Conservation (phyloP, 2,797 vertebrate genomes). For the Gadopsis marmoratus region DNA sequence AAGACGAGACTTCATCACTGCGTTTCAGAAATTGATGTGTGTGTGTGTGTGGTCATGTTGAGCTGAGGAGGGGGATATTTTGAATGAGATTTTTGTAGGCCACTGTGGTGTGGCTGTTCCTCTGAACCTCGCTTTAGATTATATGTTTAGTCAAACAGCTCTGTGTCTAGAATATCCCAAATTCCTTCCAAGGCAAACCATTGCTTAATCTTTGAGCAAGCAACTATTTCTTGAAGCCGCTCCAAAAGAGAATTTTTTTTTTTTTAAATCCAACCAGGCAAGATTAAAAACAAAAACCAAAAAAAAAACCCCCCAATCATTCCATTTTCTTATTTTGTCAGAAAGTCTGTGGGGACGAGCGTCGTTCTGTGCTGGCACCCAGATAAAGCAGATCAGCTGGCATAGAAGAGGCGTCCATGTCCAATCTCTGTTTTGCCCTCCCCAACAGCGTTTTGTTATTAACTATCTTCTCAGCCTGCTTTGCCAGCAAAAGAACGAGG, state of each 20-base stretch:
- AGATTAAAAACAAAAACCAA: slow-evolving; percentile 19
- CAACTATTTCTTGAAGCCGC: slow-evolving; percentile 52
- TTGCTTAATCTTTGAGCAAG: slow-evolving; percentile 52
- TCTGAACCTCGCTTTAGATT: slow-evolving; percentile 70
- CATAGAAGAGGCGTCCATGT: slow-evolving; percentile 56
- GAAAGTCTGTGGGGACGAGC: slow-evolving; percentile 50
- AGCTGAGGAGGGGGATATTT: slow-evolving; percentile 55
- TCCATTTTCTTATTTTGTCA: slow-evolving; percentile 55
- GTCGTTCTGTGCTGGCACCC: slow-evolving; percentile 41
- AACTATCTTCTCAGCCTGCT: slow-evolving; percentile 49
- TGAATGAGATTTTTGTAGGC: slow-evolving; percentile 64
- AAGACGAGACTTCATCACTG: slow-evolving; percentile 23
- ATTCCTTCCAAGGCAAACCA: slow-evolving; percentile 75
- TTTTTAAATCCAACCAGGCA: slow-evolving; percentile 10
- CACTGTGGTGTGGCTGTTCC: slow-evolving; percentile 68
- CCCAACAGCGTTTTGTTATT: slow-evolving; percentile 64
- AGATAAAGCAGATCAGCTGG: slow-evolving; percentile 69
- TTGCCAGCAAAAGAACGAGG: slow-evolving; percentile 38
- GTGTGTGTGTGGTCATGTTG: slow-evolving; percentile 30
- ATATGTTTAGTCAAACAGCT: slow-evolving; percentile 75
- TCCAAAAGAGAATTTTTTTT: background rate
- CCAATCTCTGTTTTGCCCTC: slow-evolving; percentile 61
- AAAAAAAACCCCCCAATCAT: background rate
- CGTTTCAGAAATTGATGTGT: slow-evolving; percentile 30
- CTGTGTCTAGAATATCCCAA: slow-evolving; percentile 60